Base-by-base conservation (phyloP, 2,113 vertebrate species). In the Colinus virginianus region DNA sequence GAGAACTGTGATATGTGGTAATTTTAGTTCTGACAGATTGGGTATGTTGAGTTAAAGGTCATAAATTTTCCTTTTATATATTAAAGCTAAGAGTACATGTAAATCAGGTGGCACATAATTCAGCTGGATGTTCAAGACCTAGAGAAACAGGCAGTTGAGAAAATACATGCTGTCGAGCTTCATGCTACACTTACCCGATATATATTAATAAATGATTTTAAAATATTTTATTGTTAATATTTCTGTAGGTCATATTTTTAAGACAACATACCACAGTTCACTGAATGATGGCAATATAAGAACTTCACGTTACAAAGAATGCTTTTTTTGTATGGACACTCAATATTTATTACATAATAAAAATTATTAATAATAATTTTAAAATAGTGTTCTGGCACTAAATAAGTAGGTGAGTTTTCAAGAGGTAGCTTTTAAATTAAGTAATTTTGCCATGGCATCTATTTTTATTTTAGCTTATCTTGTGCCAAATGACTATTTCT, bases 331-430 rank as follows among this genome's bases (percentile, higher is more conserved):
- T 46, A 48, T 64, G 28, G 15, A n/a, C 15, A 45, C 9, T 34
- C 32, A 48, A 36, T 48, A 9, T 34, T 34, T 34, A n/a, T 26
- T 23, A 34, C 23, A 53, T 38, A 53, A 13, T 30, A 19, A 30
- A 38, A 40, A 40, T 40, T 40, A 40, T 40, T 40, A 40, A 12
- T 40, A 40, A 40, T 40, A 40, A 40, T 40, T 40, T 13, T 5
- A 53, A 71, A 53, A 56, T 18, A 56, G 13, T 2, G 7, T 28
- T 30, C 18, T 68, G n/a, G 32, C 23, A 36, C 23, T 68, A 68
- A 18, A 68, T 26, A n/a, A 26, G 64, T 22, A 43, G 8, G 12
- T 0, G 1, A 76, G 21, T 32, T 6, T 21, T 83, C 28, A 34
- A 88, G 40, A 88, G 3, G 2, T 25, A 10, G 25, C 3, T 13